Evolutionary conservation across 2,888 invertebrate genomes (phyloP).

Genomic region (Catonia carolina): DNA sequence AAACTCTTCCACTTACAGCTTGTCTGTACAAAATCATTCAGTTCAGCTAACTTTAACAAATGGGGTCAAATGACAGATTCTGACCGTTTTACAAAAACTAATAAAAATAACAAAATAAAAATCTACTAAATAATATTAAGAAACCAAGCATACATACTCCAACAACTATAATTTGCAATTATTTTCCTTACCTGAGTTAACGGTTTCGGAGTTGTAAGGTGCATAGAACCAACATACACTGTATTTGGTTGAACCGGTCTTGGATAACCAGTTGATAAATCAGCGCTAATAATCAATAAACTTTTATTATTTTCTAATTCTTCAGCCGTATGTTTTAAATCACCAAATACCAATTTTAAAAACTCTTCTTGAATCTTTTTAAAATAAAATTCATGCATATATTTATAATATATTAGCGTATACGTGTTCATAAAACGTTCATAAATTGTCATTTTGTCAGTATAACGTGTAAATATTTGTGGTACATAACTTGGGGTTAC

Average conservation of each 20-base stretch:
- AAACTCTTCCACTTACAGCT: too few relatives aligned
- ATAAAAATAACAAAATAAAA: too few relatives aligned
- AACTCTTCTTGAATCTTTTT: constrained; percentile 12
- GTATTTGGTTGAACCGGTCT: constrained; percentile 40
- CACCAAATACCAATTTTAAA: constrained; percentile 20
- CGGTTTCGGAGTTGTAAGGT: constrained; percentile 35
- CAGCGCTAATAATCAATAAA: constrained; percentile 38
- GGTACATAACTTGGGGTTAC: constrained; percentile 15
- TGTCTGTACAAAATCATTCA: too few relatives aligned
- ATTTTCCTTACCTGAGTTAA: constrained; percentile 33
- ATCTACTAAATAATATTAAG: too few relatives aligned
- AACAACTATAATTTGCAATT: background rate
- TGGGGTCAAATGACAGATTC: too few relatives aligned
- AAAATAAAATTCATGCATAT: background rate
- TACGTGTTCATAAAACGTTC: constrained; percentile 17
- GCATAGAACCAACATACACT: constrained; percentile 41
- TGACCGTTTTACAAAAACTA: too few relatives aligned
- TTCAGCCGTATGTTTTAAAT: background rate
- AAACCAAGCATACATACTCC: too few relatives aligned
- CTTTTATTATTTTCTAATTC: constrained; percentile 32
- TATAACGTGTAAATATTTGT: background rate
- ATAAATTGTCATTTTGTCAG: constrained; percentile 16
- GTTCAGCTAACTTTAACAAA: too few relatives aligned
- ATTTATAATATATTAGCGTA: background rate
- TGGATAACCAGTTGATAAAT: constrained; percentile 37